These are phyloP conservation scores for Campylorhamphus procurvoides DNA, from an alignment of 2,113 vertebrate species.

Conservation along the genomic window DNA sequence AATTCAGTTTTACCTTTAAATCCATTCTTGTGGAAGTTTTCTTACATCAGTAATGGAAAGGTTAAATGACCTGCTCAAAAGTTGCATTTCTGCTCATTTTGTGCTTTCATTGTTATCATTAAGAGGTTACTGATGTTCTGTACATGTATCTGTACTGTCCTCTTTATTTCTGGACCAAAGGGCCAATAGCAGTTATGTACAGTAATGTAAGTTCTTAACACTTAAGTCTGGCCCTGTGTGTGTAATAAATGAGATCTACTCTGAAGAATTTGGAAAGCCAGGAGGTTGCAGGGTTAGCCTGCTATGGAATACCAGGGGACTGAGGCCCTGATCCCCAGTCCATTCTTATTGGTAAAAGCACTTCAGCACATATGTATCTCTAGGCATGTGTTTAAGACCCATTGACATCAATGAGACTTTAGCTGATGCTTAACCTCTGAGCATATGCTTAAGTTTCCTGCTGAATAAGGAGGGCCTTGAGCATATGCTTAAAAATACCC, in stretches of 20 bases:
- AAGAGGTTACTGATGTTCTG: neutral
- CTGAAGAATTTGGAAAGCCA: slow-evolving; percentile 62
- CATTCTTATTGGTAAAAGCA: slow-evolving; percentile 64
- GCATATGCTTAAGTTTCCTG: slow-evolving; percentile 67
- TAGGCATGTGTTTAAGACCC: slow-evolving; percentile 67
- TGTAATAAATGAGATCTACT: slow-evolving; percentile 69
- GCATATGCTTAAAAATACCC: slow-evolving; percentile 63
- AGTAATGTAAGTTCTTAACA: slow-evolving; percentile 34
- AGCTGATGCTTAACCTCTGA: slow-evolving; percentile 69
- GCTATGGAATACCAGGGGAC: slow-evolving; percentile 55
- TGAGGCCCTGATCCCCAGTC: slow-evolving; percentile 64
- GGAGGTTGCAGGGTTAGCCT: slow-evolving; percentile 65
- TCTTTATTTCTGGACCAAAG: slow-evolving; percentile 7
- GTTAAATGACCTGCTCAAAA: neutral
- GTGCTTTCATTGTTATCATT: neutral
- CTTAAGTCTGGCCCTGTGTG: slow-evolving; percentile 44
- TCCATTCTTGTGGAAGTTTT: neutral
- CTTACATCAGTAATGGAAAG: neutral
- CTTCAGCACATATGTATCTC: slow-evolving; percentile 66
- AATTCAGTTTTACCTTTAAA: neutral
- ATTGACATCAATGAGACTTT: slow-evolving; percentile 66
- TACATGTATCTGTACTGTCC: neutral
- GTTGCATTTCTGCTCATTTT: neutral
- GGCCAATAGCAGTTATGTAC: slow-evolving; percentile 26
- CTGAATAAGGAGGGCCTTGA: slow-evolving; percentile 41